phyloP scores from a whole-genome alignment of 2,113 vertebrate genomes.

The Xyliphius kryptos region DNA sequence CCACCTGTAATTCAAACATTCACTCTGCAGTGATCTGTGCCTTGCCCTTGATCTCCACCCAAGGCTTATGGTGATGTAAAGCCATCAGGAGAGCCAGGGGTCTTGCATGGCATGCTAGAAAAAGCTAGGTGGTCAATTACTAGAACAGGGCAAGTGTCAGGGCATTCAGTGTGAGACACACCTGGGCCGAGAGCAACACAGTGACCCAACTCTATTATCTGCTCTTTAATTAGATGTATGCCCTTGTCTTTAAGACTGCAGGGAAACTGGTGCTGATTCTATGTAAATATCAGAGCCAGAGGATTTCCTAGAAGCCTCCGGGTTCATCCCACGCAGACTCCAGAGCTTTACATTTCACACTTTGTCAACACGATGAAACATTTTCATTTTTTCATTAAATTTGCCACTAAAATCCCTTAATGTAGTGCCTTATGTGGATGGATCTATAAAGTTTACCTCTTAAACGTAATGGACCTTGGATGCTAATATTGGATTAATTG shows the following conservation, averaged over 20 bases:
- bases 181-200: constrained; percentile 17
- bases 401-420: no score
- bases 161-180: no score
- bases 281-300: constrained; percentile 28
- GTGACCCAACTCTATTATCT: constrained; percentile 32
- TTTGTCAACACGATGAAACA: no score
- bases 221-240: constrained; percentile 35
- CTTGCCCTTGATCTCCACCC: constrained; percentile 4
- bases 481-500: no score
- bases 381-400: no score
- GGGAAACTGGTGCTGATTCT: neutral
- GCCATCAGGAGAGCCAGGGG: constrained; percentile 13
- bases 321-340: constrained; percentile 1
- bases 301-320: constrained; percentile 14
- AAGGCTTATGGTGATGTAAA: constrained; percentile 19
- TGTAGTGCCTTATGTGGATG: no score
- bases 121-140: constrained; percentile 7
- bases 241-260: constrained; percentile 15
- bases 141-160: constrained; percentile 8
- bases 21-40: constrained; percentile 17
- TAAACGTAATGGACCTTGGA: no score
- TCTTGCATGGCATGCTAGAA: constrained; percentile 13
- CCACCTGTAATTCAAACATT: constrained; percentile 12
- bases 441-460: no score
- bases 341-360: constrained; percentile 3